Conservation (phyloP, 1,140 invertebrate genomes). For the Pantala flavescens region DNA sequence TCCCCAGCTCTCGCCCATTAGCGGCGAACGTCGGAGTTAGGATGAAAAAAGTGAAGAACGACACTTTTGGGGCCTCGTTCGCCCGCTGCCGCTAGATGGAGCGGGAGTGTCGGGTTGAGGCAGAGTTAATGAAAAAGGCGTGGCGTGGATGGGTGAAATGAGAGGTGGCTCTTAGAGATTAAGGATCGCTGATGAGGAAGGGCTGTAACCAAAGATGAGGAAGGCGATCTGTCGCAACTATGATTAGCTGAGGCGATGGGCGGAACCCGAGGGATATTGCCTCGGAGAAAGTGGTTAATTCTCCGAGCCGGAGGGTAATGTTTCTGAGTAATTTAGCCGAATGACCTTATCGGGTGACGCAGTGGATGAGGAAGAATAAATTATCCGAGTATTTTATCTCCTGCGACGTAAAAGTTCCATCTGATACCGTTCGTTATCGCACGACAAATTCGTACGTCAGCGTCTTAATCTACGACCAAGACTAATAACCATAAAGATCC, state of each 20-base stretch:
- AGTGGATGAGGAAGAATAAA: neutral
- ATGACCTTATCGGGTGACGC: neutral
- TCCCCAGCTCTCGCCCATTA: neutral
- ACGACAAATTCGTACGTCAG: too few species aligned
- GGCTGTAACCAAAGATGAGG: slow-evolving; percentile 7
- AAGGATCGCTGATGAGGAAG: neutral
- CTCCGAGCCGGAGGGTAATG: neutral
- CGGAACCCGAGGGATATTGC: neutral
- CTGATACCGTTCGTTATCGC: too few species aligned
- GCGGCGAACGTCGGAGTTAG: neutral
- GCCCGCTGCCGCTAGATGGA: neutral
- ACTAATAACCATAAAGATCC: too few species aligned
- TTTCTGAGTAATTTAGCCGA: slow-evolving; percentile 1
- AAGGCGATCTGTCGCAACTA: neutral
- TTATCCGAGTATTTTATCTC: too few species aligned
- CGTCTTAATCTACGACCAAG: too few species aligned
- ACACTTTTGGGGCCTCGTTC: neutral
- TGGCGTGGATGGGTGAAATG: neutral
- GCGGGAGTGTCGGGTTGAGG: neutral
- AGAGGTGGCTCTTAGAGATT: neutral
- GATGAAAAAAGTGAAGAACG: neutral
- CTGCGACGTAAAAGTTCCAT: too few species aligned
- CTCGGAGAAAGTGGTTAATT: neutral
- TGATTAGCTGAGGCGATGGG: neutral
- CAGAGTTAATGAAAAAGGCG: neutral